A percentile compares a stretch with the other conserved stretches of the same genome.
Conservation (phyloP, 2,797 vertebrate species). For the Denticeps clupeoides region DNA sequence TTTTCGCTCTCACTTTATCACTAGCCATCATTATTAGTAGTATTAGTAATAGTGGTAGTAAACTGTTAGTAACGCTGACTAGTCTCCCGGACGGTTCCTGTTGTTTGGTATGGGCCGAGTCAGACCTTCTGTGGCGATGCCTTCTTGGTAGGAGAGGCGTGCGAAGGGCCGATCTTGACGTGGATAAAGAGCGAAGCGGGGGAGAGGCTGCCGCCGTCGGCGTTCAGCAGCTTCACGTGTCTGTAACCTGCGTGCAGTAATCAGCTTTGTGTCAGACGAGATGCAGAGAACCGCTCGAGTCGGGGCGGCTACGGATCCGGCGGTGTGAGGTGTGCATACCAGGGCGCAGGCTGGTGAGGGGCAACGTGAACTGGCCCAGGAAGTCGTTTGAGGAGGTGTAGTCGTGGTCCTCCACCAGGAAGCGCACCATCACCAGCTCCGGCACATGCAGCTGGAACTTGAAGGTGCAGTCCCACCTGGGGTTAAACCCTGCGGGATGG, state of each 20-base stretch:
- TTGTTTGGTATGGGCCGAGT: not conserved
- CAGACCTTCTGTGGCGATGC: slow-evolving; percentile 8
- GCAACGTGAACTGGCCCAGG: slow-evolving; percentile 80
- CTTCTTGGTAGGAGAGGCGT: slow-evolving; percentile 34
- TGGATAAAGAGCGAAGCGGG: slow-evolving; percentile 83
- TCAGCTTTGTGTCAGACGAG: not conserved
- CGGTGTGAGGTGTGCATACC: slow-evolving; percentile 55
- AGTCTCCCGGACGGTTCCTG: too few relatives aligned
- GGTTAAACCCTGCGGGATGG: slow-evolving; percentile 56
- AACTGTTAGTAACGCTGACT: too few relatives aligned
- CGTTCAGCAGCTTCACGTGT: slow-evolving; percentile 75
- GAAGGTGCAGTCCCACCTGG: slow-evolving; percentile 59
- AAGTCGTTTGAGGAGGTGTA: slow-evolving; percentile 80
- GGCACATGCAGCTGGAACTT: slow-evolving; percentile 62
- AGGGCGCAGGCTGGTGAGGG: slow-evolving; percentile 71
- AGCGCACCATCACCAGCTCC: slow-evolving; percentile 64
- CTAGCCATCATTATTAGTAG: too few relatives aligned
- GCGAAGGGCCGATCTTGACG: slow-evolving; percentile 46
- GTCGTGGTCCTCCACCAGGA: slow-evolving; percentile 84
- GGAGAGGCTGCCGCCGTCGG: slow-evolving; percentile 70
- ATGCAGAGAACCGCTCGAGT: too few relatives aligned
- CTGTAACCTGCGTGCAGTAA: slow-evolving; percentile 84
- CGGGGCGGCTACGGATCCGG: too few relatives aligned
- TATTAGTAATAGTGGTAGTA: too few relatives aligned
- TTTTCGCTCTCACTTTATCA: too few relatives aligned